Percentiles rank a stretch among this genome's conserved stretches.
Conservation (phyloP, 1,140 invertebrate genomes). For the Conopomorpha cramerella region DNA sequence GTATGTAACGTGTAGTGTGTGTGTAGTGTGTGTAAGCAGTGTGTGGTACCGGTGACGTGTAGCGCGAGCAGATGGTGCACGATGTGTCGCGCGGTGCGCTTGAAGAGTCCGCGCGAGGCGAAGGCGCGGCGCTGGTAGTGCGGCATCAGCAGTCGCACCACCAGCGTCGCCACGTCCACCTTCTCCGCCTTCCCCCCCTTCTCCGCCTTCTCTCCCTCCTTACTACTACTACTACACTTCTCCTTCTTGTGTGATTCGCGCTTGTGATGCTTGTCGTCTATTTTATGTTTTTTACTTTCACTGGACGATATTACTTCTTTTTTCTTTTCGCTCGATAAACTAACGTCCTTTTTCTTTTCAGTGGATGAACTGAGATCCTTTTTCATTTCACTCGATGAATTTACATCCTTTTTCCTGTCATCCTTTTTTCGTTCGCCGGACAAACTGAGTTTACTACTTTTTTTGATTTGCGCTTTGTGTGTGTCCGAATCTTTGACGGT, state of each 20-base stretch:
- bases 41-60: constrained; percentile 64
- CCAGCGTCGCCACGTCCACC: constrained; percentile 54
- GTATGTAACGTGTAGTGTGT: too few relatives aligned
- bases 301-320: too few relatives aligned
- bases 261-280: constrained; percentile 10
- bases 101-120: constrained; percentile 73
- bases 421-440: constrained; percentile 8
- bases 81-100: constrained; percentile 70
- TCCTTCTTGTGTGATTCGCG: constrained; percentile 8
- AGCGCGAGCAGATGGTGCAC: constrained; percentile 68
- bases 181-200: constrained; percentile 33
- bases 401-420: constrained; percentile 7
- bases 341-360: too few relatives aligned
- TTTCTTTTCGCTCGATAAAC: too few relatives aligned
- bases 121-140: constrained; percentile 76
- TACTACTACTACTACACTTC: constrained; percentile 38
- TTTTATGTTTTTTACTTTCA: constrained; percentile 8
- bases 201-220: constrained; percentile 11
- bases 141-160: constrained; percentile 78
- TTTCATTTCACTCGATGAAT: neutral
- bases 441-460: constrained; percentile 14
- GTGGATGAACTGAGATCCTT: too few relatives aligned
- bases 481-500: constrained; percentile 2
- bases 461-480: constrained; percentile 2
- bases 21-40: too few relatives aligned